Evolutionary conservation across 2,113 vertebrate species (phyloP), one percentile per base, ranked within the genome.

Genomic region (Indicator maculatus): DNA sequence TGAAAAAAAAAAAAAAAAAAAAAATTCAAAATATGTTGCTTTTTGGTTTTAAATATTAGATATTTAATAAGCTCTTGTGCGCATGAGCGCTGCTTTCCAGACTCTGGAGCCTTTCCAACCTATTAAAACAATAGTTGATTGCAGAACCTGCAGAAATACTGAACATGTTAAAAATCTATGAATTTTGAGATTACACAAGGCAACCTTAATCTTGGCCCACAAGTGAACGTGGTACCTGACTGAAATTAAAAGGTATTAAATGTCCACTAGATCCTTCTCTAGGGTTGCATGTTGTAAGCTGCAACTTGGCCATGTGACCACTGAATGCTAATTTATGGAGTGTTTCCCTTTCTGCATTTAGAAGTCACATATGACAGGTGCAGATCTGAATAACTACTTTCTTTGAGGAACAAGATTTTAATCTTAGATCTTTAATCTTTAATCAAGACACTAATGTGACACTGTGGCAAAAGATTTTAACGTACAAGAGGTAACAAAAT

Each of bases 71-170:
- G 9, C 30, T 88, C 72, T 83, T 5, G 4, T 41, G 82, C 26
- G n/a, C 44, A 91, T 60, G 76, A 88, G 93, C 69, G 88, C 67
- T 71, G 65, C 83, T 83, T 86, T 85, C 60, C 61, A 47, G 79
- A 88, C 38, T 89, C 87, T 63, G 73, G 60, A 83, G 79, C 56
- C 50, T 56, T 53, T 70, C 31, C 74, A 83, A 39, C 55, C 59
- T 93, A 86, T 78, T 45, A 81, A 91, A 92, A n/a, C 76, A 89
- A 74, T 20, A 86, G 67, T 74, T 90, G 76, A 93, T 80, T 90
- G 61, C 58, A 95, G 75, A 89, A 59, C 89, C 79, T 90, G 88
- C 73, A 95, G 82, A 96, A 95, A 90, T 71, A 94, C 73, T 65
- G 53, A 80, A 86, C 66, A 76, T 45, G 63, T 94, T 93, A 93